Percentiles rank a stretch among this genome's conserved stretches.
Conservation (phyloP, 2,113 vertebrate genomes). For the Elanus axillaris region DNA sequence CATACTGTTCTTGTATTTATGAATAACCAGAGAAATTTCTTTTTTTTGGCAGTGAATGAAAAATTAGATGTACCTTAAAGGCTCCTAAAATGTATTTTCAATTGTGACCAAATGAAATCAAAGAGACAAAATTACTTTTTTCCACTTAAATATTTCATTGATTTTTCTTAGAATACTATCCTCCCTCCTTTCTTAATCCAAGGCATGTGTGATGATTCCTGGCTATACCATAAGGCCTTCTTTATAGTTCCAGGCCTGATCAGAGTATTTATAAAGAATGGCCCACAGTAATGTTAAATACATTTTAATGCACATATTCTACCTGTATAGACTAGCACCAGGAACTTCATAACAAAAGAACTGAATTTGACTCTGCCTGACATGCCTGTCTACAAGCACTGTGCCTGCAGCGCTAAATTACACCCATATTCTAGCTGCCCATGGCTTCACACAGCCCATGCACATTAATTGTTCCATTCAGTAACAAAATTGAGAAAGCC, state of each 20-base stretch:
- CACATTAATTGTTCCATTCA: slow-evolving; percentile 31
- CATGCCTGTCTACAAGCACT: background rate
- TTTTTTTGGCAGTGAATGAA: background rate
- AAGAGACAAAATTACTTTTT: slow-evolving; percentile 40
- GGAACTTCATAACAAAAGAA: background rate
- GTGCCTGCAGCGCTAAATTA: background rate
- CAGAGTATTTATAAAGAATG: background rate
- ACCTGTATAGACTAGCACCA: background rate
- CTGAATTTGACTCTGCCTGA: background rate
- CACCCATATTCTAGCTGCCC: slow-evolving; percentile 8
- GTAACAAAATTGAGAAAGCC: slow-evolving; percentile 35
- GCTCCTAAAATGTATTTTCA: slow-evolving; percentile 7
- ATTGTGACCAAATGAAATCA: slow-evolving; percentile 26
- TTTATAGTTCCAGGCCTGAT: background rate
- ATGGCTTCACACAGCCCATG: background rate
- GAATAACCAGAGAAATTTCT: slow-evolving; percentile 6
- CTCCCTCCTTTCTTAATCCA: background rate
- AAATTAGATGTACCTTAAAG: slow-evolving; percentile 11
- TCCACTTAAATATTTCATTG: slow-evolving; percentile 49
- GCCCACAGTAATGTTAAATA: background rate
- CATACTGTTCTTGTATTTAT: slow-evolving; percentile 26
- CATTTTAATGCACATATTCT: background rate
- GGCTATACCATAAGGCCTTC: background rate
- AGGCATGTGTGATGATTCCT: fast-evolving
- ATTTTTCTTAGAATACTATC: slow-evolving; percentile 1